phyloP scores from a whole-genome alignment of 2,888 invertebrate genomes.

The Folsomia manolachei region DNA sequence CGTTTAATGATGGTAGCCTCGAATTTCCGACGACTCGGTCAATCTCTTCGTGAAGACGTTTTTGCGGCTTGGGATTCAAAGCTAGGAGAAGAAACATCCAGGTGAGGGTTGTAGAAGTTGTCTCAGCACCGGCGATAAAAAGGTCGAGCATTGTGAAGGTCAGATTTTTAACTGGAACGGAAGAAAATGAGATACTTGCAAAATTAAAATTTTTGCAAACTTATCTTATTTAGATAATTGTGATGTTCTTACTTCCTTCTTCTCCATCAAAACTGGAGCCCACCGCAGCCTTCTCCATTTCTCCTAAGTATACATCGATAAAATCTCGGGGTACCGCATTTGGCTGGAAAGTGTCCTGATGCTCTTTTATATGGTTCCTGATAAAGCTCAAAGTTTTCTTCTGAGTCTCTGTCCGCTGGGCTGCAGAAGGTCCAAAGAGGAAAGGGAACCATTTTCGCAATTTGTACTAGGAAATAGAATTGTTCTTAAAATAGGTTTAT shows the following conservation, averaged over 20 bases:
- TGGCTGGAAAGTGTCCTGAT: slow-evolving; percentile 37
- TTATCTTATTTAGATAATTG: neutral
- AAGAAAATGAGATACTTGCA: neutral
- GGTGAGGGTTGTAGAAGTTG: slow-evolving; percentile 36
- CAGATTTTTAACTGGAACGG: slow-evolving; percentile 31
- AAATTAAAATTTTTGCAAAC: no score
- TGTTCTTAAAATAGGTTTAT: no score
- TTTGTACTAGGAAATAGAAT: no score
- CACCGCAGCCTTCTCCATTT: slow-evolving; percentile 27
- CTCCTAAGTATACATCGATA: slow-evolving; percentile 43
- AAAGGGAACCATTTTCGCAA: slow-evolving; percentile 21
- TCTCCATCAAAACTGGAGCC: slow-evolving; percentile 34
- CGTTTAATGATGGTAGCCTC: slow-evolving; percentile 32
- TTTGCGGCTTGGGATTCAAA: slow-evolving; percentile 36
- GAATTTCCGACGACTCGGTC: slow-evolving; percentile 35
- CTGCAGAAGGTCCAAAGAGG: slow-evolving; percentile 26
- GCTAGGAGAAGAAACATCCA: slow-evolving; percentile 41
- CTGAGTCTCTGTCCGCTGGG: slow-evolving; percentile 27
- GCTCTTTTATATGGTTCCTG: slow-evolving; percentile 33
- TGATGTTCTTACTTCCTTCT: slow-evolving; percentile 40
- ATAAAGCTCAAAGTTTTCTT: slow-evolving; percentile 31
- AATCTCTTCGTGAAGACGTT: slow-evolving; percentile 42
- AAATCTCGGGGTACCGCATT: slow-evolving; percentile 40
- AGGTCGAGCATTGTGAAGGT: slow-evolving; percentile 32
- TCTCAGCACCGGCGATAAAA: slow-evolving; percentile 43